Evolutionary conservation across 2,888 invertebrate genomes (phyloP).

Genomic region (Leptinotarsa rubiginosa): DNA sequence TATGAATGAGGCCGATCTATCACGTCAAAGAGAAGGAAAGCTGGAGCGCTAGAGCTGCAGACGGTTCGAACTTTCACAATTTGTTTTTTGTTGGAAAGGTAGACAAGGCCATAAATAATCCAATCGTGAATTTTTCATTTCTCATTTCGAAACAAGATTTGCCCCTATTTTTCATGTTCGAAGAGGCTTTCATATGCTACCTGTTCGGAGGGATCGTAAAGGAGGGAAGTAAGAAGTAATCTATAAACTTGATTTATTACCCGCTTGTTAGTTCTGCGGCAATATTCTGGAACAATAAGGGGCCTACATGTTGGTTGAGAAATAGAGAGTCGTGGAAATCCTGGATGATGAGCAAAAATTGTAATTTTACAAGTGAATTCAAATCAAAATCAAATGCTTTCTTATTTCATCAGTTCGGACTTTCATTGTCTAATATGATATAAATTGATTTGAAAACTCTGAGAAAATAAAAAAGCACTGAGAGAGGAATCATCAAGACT

Average conservation of each 20-base stretch:
- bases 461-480: too few relatives aligned
- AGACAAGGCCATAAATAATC: constrained; percentile 40
- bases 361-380: too few relatives aligned
- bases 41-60: not conserved
- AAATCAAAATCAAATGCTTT: too few relatives aligned
- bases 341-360: too few relatives aligned
- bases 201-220: not conserved
- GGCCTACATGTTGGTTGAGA: too few relatives aligned
- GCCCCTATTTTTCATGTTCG: constrained; percentile 35
- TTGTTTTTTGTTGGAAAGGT: constrained; percentile 40
- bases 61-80: constrained; percentile 34
- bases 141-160: constrained; percentile 39
- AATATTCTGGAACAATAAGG: too few relatives aligned
- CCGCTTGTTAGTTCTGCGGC: not conserved
- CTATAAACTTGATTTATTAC: not conserved
- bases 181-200: constrained; percentile 7
- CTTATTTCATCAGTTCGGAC: too few relatives aligned
- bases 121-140: constrained; percentile 41
- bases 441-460: too few relatives aligned
- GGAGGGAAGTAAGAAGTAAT: not conserved
- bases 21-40: constrained; percentile 10
- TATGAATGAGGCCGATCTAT: constrained; percentile 13
- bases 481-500: too few relatives aligned
- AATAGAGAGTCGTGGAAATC: too few relatives aligned
- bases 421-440: too few relatives aligned